A percentile compares a stretch with the other conserved stretches of the same genome.
phyloP scores from a whole-genome alignment of 2,113 vertebrate genomes.

The Chloebia gouldiae region DNA sequence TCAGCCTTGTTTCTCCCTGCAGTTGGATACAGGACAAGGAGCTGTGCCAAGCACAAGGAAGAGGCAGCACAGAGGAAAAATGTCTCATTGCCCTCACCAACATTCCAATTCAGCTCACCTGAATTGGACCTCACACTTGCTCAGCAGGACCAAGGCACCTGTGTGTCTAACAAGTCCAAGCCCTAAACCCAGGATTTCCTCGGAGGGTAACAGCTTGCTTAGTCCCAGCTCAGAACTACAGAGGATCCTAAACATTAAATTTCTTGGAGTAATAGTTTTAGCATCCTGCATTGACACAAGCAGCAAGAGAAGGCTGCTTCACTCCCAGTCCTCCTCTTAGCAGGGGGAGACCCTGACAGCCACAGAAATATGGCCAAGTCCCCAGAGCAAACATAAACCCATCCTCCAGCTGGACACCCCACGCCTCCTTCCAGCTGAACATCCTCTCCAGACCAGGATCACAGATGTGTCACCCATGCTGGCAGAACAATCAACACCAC shows the following conservation, averaged over 20 bases:
- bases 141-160: background rate
- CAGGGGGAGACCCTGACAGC: background rate
- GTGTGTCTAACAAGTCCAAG: background rate
- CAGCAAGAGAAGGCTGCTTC: background rate
- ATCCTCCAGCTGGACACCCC: background rate
- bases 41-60: background rate
- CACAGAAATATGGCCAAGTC: fast-evolving
- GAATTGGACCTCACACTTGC: too few species aligned
- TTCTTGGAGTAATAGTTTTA: background rate
- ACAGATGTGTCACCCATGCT: background rate
- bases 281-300: background rate
- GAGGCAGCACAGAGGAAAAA: background rate
- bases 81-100: background rate
- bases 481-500: background rate
- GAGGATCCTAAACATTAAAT: background rate
- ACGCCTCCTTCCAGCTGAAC: background rate
- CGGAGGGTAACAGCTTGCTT: background rate
- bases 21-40: fast-evolving
- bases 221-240: background rate
- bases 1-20: background rate
- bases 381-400: background rate
- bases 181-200: background rate
- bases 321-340: background rate
- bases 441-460: background rate
- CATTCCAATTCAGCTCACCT: background rate